A percentile compares a stretch with the other conserved stretches of the same genome.
These are phyloP conservation scores for Caenorhabditis briggsae DNA, from an alignment of 1,140 invertebrate species.

Conservation along the genomic window DNA sequence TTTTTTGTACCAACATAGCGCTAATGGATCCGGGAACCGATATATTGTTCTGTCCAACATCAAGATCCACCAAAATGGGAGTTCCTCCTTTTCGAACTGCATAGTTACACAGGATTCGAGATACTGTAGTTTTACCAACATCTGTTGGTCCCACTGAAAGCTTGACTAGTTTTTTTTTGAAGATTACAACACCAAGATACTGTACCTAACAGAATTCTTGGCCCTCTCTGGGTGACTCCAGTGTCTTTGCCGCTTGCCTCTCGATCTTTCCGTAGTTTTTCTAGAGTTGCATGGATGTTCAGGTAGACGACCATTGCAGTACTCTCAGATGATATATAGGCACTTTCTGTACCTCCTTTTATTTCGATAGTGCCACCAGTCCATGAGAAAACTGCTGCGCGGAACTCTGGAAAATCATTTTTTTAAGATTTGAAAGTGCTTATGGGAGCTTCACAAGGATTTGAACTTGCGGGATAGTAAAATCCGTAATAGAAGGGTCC, in stretches of 20 bases:
- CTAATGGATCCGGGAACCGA: constrained; percentile 73
- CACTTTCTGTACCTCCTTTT: constrained; percentile 71
- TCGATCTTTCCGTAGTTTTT: constrained; percentile 85
- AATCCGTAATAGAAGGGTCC: too few species aligned
- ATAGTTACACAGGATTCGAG: constrained; percentile 91
- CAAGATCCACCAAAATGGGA: constrained; percentile 92
- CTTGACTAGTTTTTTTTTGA: too few species aligned
- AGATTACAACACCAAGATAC: neutral
- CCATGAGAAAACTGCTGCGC: constrained; percentile 95
- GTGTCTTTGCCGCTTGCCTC: constrained; percentile 38
- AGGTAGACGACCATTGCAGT: constrained; percentile 84
- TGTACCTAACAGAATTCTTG: constrained; percentile 84
- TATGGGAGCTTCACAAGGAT: too few species aligned
- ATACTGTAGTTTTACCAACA: constrained; percentile 95
- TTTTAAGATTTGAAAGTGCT: too few species aligned
- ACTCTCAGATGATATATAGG: constrained; percentile 72
- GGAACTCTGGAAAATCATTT: constrained; percentile 86
- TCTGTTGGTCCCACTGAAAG: constrained; percentile 87
- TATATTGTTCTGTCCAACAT: constrained; percentile 85
- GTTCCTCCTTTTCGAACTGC: constrained; percentile 87
- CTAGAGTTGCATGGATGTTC: constrained; percentile 93
- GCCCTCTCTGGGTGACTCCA: constrained; percentile 74
- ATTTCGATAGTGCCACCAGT: constrained; percentile 90
- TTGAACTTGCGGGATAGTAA: too few species aligned
- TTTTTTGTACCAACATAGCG: constrained; percentile 72